Evolutionary conservation across 2,797 vertebrate genomes (phyloP), one percentile per base, ranked within the genome.

Genomic region (Vipera ursinii): DNA sequence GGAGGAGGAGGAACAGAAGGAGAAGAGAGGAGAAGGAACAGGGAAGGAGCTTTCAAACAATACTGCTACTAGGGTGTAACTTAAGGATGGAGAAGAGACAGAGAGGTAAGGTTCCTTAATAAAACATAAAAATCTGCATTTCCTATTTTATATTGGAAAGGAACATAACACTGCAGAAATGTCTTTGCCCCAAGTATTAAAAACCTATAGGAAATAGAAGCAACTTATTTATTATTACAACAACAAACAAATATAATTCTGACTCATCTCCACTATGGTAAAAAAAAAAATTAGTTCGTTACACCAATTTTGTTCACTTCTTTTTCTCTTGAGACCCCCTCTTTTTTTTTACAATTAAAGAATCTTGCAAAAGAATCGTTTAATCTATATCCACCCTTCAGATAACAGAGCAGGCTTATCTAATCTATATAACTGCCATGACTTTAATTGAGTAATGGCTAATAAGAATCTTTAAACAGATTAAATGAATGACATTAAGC

Each of bases 361-460:
- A 93, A 94, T 90, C 90, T 94, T 92, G 85, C 90, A 32, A 90
- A 73, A 93, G 96, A 96, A 97, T 94, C 63, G 63, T 59, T 94
- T 95, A 95, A 95, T 96, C 89, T 96, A 89, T 96, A 95, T 89
- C 95, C 94, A 87, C 93, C 89, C 20, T 95, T 88, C 10, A 94
- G 90, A 89, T 28, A 94, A 82, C 93, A 94, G 51, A 85, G 6
- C 90, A 95, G 92, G 87, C 94, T 97, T 96, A 94, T 93, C 90
- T 95, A 95, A 96, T 96, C 93, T 88, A 94, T 96, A 93, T 61
- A 96, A 94, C 85, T 97, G 91, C 95, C 92, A 20, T 89, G 60
- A 65, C 60, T 96, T 96, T 97, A 96, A 95, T 95, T 96, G 94
- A 96, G 95, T 96, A 96, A 96, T 95, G 90, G 89, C 94, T 97